Percentiles rank a stretch among this genome's conserved stretches.
phyloP scores from a whole-genome alignment of 2,113 vertebrate genomes.

The Myotis davidii region DNA sequence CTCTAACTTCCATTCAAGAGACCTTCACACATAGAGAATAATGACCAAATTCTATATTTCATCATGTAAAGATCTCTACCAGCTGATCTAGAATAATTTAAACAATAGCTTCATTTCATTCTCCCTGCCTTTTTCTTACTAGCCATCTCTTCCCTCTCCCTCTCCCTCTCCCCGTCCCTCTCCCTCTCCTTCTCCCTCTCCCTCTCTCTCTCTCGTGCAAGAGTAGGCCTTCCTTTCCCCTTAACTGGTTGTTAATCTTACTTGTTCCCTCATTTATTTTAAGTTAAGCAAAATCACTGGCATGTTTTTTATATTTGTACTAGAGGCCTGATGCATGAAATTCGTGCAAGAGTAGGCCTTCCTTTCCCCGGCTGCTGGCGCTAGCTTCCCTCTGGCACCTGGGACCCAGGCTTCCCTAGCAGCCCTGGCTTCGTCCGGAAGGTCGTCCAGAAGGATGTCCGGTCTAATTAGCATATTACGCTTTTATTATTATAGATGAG shows the following conservation, averaged over 20 bases:
- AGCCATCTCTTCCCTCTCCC: neutral
- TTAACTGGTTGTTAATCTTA: neutral
- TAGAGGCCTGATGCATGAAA: too few relatives aligned
- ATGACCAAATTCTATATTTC: neutral
- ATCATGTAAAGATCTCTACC: neutral
- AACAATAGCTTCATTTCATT: neutral
- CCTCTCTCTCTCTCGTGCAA: accelerated
- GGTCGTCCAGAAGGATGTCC: too few relatives aligned
- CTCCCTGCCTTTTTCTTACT: neutral
- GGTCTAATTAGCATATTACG: too few relatives aligned
- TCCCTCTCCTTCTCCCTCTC: neutral
- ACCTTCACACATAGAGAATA: neutral
- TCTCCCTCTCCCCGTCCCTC: neutral
- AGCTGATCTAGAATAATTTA: neutral
- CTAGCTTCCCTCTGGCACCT: too few relatives aligned
- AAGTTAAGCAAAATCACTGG: neutral
- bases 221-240: too few relatives aligned
- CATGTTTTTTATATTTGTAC: neutral
- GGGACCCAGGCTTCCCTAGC: too few relatives aligned
- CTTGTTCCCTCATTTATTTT: neutral
- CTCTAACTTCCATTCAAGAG: neutral
- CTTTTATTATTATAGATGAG: too few relatives aligned
- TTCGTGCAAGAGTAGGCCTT: too few relatives aligned
- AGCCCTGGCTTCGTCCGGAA: too few relatives aligned
- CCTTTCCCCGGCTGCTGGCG: too few relatives aligned